Evolutionary conservation across 2,113 vertebrate genomes (phyloP).

Genomic region (Baryphthengus martii): DNA sequence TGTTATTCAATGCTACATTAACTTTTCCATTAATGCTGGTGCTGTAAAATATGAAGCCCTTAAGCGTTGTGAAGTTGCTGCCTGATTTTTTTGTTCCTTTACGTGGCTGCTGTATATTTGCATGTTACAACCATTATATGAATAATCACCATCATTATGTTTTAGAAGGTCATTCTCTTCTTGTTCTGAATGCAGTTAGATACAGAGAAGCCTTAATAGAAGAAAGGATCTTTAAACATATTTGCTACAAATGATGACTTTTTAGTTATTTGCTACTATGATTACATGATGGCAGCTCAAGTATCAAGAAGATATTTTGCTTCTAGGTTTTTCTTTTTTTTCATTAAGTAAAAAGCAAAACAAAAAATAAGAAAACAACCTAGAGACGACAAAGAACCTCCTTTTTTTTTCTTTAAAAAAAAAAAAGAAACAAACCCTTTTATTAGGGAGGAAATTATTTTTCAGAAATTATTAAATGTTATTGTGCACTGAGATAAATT

Average conservation of each 20-base stretch:
- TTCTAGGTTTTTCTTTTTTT: not conserved
- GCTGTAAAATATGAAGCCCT: conserved; percentile 84
- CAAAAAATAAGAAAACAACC: not conserved
- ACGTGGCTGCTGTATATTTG: conserved; percentile 36
- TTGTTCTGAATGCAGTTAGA: not conserved
- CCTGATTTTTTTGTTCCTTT: conserved; percentile 58
- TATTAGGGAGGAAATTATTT: not conserved
- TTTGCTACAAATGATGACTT: not conserved
- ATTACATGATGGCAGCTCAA: not conserved
- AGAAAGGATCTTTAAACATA: not conserved
- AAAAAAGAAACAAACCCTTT: not conserved
- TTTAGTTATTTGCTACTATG: not conserved
- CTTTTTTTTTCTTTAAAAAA: not conserved
- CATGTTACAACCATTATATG: conserved; percentile 16
- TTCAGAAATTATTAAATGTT: not conserved
- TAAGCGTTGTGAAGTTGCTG: conserved; percentile 71
- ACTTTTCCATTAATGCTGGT: conserved; percentile 88
- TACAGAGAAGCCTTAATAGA: not conserved
- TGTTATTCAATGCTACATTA: conserved; percentile 92
- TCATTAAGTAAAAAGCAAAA: not conserved
- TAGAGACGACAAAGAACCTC: not conserved
- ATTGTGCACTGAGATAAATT: not conserved
- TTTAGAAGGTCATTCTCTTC: conserved; percentile 48
- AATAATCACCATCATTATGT: conserved; percentile 27
- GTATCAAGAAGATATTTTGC: not conserved